Conservation (phyloP, 2,113 vertebrate genomes). For the Kryptolebias marmoratus region DNA sequence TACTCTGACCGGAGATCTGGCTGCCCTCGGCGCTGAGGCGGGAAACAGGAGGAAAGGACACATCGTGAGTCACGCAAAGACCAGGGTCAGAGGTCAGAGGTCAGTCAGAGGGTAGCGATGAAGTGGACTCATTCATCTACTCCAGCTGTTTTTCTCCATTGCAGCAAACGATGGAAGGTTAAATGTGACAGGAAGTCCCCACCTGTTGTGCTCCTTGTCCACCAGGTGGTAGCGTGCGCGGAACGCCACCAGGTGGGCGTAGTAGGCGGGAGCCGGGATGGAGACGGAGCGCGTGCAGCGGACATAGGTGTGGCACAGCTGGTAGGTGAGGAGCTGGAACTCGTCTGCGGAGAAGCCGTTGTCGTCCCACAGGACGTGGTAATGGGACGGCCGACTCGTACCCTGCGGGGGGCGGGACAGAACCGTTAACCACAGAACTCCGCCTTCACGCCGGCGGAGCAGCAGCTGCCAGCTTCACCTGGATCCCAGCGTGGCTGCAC, state of each 20-base stretch:
- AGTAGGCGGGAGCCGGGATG: constrained; percentile 96
- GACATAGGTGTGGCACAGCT: constrained; percentile 98
- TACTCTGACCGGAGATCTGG: constrained; percentile 83
- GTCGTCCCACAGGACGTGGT: constrained; percentile 97
- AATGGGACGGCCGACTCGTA: constrained; percentile 96
- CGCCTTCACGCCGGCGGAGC: no score
- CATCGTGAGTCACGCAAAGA: background rate
- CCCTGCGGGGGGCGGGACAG: constrained; percentile 76
- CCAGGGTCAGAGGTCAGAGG: background rate
- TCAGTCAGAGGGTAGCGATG: background rate
- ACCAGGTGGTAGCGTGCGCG: constrained; percentile 96
- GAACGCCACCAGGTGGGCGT: constrained; percentile 96
- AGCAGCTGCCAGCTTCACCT: constrained; percentile 71
- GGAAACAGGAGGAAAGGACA: background rate
- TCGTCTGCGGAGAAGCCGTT: constrained; percentile 98
- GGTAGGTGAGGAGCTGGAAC: constrained; percentile 97
- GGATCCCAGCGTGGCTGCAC: constrained; percentile 98
- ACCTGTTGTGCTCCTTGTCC: constrained; percentile 99
- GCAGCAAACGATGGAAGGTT: no score
- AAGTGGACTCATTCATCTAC: no score
- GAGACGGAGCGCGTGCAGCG: constrained; percentile 97
- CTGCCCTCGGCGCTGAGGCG: constrained; percentile 79
- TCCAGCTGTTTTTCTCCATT: no score
- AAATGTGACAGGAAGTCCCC: background rate
- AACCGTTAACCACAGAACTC: no score